A percentile compares a stretch with the other conserved stretches of the same genome.
Conservation (phyloP, 2,888 invertebrate species). For the Campoletis raptor region DNA sequence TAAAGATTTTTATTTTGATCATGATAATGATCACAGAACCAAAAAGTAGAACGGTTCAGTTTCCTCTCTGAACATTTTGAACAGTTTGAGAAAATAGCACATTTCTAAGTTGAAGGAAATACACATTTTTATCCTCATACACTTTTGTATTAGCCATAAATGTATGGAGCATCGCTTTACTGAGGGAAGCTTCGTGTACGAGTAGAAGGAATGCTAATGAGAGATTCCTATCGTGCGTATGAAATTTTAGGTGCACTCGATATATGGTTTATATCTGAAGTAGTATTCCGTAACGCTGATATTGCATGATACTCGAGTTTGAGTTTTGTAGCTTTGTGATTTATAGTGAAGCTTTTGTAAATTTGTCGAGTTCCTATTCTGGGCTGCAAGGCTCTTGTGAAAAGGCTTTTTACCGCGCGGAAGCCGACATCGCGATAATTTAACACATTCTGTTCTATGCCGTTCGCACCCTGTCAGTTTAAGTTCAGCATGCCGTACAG, state of each 20-base stretch:
- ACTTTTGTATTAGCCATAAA: background rate
- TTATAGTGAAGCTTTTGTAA: slow-evolving; percentile 14
- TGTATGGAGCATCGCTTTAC: background rate
- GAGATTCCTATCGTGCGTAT: slow-evolving; percentile 20
- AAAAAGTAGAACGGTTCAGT: background rate
- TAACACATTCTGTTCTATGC: background rate
- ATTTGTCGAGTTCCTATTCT: slow-evolving; percentile 10
- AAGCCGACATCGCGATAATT: slow-evolving; percentile 18
- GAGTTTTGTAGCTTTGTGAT: slow-evolving; percentile 1
- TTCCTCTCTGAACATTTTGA: background rate
- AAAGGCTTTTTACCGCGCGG: slow-evolving; percentile 5
- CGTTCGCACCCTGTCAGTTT: slow-evolving; percentile 3
- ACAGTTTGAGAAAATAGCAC: background rate
- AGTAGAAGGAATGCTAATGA: slow-evolving; percentile 35
- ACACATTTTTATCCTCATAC: background rate
- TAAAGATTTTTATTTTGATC: too few species aligned
- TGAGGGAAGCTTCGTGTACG: background rate
- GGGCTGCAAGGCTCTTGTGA: background rate
- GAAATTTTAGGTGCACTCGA: background rate
- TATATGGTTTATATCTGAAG: background rate
- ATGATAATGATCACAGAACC: background rate
- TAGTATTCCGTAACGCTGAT: background rate
- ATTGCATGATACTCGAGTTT: too few species aligned
- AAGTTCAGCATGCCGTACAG: background rate
- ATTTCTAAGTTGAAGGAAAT: background rate